Conservation (phyloP, 2,888 invertebrate genomes). For the Mesorhabditis belari region DNA sequence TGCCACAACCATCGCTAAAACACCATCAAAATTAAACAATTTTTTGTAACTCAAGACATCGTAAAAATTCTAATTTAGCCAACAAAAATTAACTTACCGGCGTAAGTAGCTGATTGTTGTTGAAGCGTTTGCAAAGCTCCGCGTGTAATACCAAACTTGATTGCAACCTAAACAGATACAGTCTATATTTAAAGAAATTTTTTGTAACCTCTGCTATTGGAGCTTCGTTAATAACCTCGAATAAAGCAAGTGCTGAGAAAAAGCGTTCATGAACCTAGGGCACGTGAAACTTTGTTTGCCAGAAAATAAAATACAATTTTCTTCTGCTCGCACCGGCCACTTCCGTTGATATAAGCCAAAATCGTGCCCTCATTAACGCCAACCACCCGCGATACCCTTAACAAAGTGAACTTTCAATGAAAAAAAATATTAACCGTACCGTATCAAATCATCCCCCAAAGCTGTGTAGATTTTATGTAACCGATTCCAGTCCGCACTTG, state of each 20-base stretch:
- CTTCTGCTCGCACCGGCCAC: constrained; percentile 1
- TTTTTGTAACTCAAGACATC: not conserved
- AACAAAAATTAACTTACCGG: constrained; percentile 61
- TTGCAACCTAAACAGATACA: constrained; percentile 56
- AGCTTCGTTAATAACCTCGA: constrained; percentile 85
- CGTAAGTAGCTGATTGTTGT: constrained; percentile 87
- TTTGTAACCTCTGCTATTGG: constrained; percentile 67
- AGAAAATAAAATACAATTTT: not conserved
- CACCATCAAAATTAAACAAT: not conserved
- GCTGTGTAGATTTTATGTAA: constrained; percentile 74
- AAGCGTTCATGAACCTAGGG: constrained; percentile 54
- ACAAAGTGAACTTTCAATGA: not conserved
- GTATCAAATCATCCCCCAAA: constrained; percentile 70
- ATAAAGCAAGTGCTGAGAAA: constrained; percentile 73
- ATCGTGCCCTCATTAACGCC: constrained; percentile 82
- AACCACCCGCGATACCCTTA: constrained; percentile 56
- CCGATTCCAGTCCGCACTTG: constrained; percentile 67
- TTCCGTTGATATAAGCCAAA: constrained; percentile 58
- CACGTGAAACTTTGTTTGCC: not conserved
- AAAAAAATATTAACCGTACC: constrained; percentile 75
- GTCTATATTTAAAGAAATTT: not conserved
- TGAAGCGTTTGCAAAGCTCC: constrained; percentile 88
- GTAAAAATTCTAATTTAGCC: not conserved
- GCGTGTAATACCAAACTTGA: constrained; percentile 76
- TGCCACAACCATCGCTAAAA: constrained; percentile 84